Evolutionary conservation across 1,140 invertebrate genomes (phyloP), one percentile per base, ranked within the genome.

Genomic region (Drosophila micromelanica): DNA sequence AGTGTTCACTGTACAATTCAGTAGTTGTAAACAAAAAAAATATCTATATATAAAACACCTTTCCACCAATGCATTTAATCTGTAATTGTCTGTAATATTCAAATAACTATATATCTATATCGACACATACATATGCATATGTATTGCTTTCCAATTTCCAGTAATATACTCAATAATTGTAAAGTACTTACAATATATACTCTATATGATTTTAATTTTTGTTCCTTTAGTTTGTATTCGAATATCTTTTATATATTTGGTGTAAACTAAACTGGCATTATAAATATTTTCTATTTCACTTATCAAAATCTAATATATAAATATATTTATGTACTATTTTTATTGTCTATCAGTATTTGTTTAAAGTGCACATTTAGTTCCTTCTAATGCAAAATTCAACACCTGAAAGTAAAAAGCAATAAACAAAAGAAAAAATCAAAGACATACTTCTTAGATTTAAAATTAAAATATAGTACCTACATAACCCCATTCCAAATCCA

Each of bases 321-420:
- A 45, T 45, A 23, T 46, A 67, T 32, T 8, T n/a, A 46, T 40
- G 49, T 27, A n/a, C 32, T 15, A 42, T 12, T 52, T 35, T 32
- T 30, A 46, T 60, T 32, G 42, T 48, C 45, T 57, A 12, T 55
- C 35, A 27, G 23, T 12, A 55, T 43, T 40, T 62, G 0, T 45
- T 51, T 73, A 57, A 15, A 69, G 35, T 62, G 71, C 71, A 73
- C 65, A 51, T 48, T 69, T 69, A 27, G 40, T 55, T 68, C 48
- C 38, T 15, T 42, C 30, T 54, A 35, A 60, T 60, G 56, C 65
- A 60, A 60, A 69, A 69, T 54, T 61, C 11, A 63, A 65, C 54
- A 72, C 60, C 27, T 67, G 12, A 68, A 68, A 68, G 55, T 61
- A 68, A 68, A 60, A 68, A 68, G 70, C 69, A 72, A 72, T 72